Evolutionary conservation across 2,113 vertebrate species (phyloP).

Genomic region (Anolis carolinensis): DNA sequence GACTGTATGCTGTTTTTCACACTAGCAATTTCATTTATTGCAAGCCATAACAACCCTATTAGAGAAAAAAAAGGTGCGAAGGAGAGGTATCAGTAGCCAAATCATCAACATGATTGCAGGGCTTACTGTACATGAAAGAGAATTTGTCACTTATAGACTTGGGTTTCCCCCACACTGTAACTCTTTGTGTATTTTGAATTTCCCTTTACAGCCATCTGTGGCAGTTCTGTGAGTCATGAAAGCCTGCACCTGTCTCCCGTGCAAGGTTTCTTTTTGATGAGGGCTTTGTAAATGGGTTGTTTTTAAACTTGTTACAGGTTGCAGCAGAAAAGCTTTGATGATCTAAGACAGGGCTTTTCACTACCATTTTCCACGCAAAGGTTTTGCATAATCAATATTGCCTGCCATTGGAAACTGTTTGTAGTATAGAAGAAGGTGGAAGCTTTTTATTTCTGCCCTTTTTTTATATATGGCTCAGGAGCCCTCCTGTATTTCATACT

Average conservation of each 20-base stretch:
- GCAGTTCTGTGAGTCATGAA: constrained; percentile 35
- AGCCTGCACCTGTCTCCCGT: constrained; percentile 20
- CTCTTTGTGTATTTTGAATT: constrained; percentile 35
- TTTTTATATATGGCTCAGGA: not conserved
- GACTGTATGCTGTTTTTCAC: not conserved
- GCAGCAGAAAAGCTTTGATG: not conserved
- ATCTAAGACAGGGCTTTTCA: not conserved
- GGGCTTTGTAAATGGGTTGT: constrained; percentile 34
- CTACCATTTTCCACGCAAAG: constrained; percentile 5
- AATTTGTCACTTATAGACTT: constrained; percentile 33
- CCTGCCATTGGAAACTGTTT: not conserved
- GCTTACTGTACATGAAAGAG: constrained; percentile 29
- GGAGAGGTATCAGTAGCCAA: constrained; percentile 19
- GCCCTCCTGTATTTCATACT: constrained; percentile 1
- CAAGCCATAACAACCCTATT: constrained; percentile 35
- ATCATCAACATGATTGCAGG: constrained; percentile 10
- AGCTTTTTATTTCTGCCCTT: not conserved
- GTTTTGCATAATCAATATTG: constrained; percentile 10
- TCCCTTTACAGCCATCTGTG: not conserved
- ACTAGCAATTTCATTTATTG: constrained; percentile 40
- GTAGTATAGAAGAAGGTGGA: not conserved
- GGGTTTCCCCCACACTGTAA: not conserved
- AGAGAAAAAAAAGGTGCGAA: no score
- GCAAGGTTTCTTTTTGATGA: constrained; percentile 32
- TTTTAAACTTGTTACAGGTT: constrained; percentile 14